Conservation (phyloP, 2,797 vertebrate genomes). For the Takifugu rubripes region DNA sequence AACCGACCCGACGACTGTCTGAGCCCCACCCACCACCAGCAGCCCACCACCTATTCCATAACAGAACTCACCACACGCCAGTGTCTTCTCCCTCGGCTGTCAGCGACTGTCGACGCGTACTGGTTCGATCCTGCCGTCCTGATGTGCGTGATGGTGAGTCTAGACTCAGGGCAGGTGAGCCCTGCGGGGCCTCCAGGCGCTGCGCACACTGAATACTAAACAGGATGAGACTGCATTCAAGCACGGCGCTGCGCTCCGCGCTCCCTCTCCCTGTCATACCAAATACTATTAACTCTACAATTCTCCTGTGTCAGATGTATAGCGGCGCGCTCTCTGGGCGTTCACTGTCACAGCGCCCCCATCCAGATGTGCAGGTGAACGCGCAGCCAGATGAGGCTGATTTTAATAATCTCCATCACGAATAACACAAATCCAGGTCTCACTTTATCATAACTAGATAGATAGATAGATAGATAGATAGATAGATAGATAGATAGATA, state of each 20-base stretch:
- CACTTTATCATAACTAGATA: background rate
- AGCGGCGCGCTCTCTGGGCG: constrained; percentile 62
- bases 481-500: no score
- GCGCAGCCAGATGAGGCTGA: constrained; percentile 18
- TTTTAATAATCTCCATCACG: no score
- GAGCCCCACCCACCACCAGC: constrained; percentile 55
- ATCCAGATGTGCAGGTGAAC: constrained; percentile 59
- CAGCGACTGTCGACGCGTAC: background rate
- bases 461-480: no score
- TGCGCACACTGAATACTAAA: constrained; percentile 69
- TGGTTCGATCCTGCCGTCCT: constrained; percentile 35
- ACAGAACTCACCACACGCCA: constrained; percentile 37
- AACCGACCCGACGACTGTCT: constrained; percentile 59
- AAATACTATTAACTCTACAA: constrained; percentile 71
- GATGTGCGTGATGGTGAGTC: constrained; percentile 35
- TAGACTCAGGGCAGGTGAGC: constrained; percentile 75
- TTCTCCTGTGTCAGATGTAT: constrained; percentile 70
- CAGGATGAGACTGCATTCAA: constrained; percentile 64
- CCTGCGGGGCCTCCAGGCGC: constrained; percentile 62
- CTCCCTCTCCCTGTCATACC: constrained; percentile 64
- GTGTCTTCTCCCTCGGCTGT: constrained; percentile 27
- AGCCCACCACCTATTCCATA: constrained; percentile 1
- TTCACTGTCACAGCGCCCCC: constrained; percentile 70
- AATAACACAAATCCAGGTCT: background rate
- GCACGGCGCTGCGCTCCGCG: constrained; percentile 54